phyloP scores from a whole-genome alignment of 2,797 vertebrate genomes.

The Nasua narica region DNA sequence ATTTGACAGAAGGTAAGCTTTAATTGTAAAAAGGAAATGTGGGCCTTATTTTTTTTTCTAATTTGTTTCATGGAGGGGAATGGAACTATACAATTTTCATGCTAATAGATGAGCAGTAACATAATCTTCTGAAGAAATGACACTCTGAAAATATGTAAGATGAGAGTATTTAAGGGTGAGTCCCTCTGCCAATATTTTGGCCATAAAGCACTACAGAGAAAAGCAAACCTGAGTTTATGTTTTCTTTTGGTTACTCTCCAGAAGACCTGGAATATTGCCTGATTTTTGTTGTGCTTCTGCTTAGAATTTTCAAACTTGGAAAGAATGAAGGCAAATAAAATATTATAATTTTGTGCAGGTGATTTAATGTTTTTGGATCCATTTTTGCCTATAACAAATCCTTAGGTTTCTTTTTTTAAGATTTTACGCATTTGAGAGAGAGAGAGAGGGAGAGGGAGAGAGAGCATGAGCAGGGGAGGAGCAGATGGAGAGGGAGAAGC shows the following conservation, averaged over 20 bases:
- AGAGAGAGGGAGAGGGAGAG: too few species aligned
- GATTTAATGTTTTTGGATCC: not conserved
- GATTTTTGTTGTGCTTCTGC: not conserved
- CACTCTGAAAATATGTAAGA: not conserved
- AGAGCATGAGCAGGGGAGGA: too few species aligned
- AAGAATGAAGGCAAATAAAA: not conserved
- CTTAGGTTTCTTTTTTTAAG: not conserved
- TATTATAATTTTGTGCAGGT: not conserved
- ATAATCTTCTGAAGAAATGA: not conserved
- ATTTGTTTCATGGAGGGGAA: not conserved
- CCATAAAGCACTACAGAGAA: not conserved
- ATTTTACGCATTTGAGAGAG: too few species aligned
- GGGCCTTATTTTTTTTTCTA: not conserved
- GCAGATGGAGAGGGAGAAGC: too few species aligned
- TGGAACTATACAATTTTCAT: not conserved
- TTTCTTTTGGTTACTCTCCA: not conserved
- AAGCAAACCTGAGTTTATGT: not conserved
- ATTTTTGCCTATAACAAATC: not conserved
- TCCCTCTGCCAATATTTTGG: not conserved
- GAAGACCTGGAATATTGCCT: not conserved
- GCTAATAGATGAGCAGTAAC: not conserved
- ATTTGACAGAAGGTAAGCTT: not conserved
- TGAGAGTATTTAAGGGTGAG: not conserved
- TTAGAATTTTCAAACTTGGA: constrained; percentile 13
- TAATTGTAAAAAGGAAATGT: not conserved